phyloP scores from a whole-genome alignment of 2,888 invertebrate genomes.

The Andricus quercusramuli region DNA sequence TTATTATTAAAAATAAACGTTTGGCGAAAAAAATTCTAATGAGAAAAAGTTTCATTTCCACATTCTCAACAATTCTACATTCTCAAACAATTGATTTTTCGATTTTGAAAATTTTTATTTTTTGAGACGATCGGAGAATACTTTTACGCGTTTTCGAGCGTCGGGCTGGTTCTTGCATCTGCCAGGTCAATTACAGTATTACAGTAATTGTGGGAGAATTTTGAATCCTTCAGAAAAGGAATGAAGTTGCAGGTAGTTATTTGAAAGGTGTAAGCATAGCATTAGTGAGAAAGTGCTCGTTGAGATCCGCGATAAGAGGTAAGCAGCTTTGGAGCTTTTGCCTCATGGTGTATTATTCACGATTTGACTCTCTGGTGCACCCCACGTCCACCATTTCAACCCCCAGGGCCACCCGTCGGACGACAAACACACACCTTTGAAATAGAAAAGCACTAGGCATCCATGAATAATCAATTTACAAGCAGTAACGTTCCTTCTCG shows the following conservation, averaged over 20 bases:
- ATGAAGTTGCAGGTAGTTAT: background rate
- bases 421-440: background rate
- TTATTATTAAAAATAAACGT: too few relatives aligned
- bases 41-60: too few relatives aligned
- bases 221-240: background rate
- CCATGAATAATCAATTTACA: conserved; percentile 30
- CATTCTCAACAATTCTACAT: too few relatives aligned
- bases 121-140: too few relatives aligned
- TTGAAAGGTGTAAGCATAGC: background rate
- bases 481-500: background rate
- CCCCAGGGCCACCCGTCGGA: conserved; percentile 21
- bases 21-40: too few relatives aligned
- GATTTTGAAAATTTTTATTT: too few relatives aligned
- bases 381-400: conserved; percentile 21
- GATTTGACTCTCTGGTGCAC: conserved; percentile 39
- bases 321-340: conserved; percentile 43
- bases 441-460: conserved; percentile 34
- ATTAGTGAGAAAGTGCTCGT: conserved; percentile 24
- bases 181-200: too few relatives aligned
- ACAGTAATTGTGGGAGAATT: background rate
- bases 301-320: conserved; percentile 38
- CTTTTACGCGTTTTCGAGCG: too few relatives aligned
- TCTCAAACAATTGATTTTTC: too few relatives aligned
- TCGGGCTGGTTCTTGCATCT: too few relatives aligned
- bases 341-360: conserved; percentile 38